Evolutionary conservation across 2,113 vertebrate genomes (phyloP), one percentile per base, ranked within the genome.

Genomic region (Tor tambroides): DNA sequence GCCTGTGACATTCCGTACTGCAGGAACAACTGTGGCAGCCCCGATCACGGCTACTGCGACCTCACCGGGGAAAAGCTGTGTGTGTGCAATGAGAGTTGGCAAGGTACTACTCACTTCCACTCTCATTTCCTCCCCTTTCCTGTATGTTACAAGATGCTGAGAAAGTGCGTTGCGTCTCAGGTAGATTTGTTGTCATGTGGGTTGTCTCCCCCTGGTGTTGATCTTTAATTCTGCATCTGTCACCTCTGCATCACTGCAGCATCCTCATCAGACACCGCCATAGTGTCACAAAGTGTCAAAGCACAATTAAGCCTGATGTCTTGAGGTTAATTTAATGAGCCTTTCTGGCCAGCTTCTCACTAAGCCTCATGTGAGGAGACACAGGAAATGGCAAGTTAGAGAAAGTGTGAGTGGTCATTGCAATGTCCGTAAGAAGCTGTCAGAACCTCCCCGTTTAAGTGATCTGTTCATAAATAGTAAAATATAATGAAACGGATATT

Each of bases 51-150:
- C 2, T 98, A 99, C 93, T 99, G 98, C 79, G 98, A 99, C 93
- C 92, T 99, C 87, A 99, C 98, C 0, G 98, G 98, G 26, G 98
- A 99, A 92, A 99, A 99, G 90, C 90, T 98, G 43, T 99, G 98
- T 23, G 98, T 99, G 17, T 99, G 98, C 94, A 99, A 99, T 9
- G 97, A 99, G 30, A 99, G 98, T 87, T 99, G 98, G 98, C 98
- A 99, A 96, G 98, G 98, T 99, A 90, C 43, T 76, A 43, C 51
- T 28, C 65, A 46, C 14, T 21, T 49, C 41, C 49, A 76, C 32
- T 82, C 7, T 65, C 63, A 2, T 23, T 63, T 85, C 69, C 59
- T 15, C 56, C 12, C n/a, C 32, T 41, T 5, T 43, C 38, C 41
- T 51, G 8, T 63, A 49, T 7, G 7, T 6, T 35, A 3, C 35